Conservation (phyloP, 2,888 invertebrate species). For the Diadromus collaris region DNA sequence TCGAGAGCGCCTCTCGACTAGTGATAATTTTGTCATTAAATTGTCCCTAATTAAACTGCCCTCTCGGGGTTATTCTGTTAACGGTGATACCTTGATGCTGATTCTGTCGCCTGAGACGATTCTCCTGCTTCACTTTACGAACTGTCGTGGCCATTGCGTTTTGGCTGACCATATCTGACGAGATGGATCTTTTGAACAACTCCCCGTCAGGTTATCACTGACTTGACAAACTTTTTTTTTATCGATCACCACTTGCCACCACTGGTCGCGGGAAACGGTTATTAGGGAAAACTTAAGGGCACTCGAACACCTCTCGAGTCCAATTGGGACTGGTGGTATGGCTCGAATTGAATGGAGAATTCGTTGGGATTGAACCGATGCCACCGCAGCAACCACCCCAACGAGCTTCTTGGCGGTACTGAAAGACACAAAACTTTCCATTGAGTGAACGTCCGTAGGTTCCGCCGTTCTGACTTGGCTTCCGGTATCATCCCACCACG, state of each 20-base stretch:
- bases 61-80: neutral
- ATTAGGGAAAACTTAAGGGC: too few species aligned
- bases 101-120: slow-evolving; percentile 80
- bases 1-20: neutral
- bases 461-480: slow-evolving; percentile 78
- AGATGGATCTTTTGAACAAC: slow-evolving; percentile 17
- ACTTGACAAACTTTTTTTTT: slow-evolving; percentile 35
- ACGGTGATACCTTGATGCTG: slow-evolving; percentile 71
- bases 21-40: neutral
- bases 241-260: slow-evolving; percentile 13
- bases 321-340: too few species aligned
- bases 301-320: too few species aligned
- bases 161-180: slow-evolving; percentile 79
- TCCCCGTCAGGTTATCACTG: slow-evolving; percentile 10
- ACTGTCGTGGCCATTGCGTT: slow-evolving; percentile 87
- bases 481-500: slow-evolving; percentile 77
- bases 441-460: slow-evolving; percentile 78
- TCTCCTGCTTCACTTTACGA: slow-evolving; percentile 87
- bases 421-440: slow-evolving; percentile 78
- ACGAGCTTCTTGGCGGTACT: slow-evolving; percentile 71
- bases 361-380: neutral
- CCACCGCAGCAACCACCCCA: slow-evolving; percentile 46
- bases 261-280: neutral
- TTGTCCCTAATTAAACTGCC: neutral
- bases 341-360: too few species aligned